Evolutionary conservation across 2,797 vertebrate genomes (phyloP), one percentile per base, ranked within the genome.

Genomic region (Toxotes lorentzi): DNA sequence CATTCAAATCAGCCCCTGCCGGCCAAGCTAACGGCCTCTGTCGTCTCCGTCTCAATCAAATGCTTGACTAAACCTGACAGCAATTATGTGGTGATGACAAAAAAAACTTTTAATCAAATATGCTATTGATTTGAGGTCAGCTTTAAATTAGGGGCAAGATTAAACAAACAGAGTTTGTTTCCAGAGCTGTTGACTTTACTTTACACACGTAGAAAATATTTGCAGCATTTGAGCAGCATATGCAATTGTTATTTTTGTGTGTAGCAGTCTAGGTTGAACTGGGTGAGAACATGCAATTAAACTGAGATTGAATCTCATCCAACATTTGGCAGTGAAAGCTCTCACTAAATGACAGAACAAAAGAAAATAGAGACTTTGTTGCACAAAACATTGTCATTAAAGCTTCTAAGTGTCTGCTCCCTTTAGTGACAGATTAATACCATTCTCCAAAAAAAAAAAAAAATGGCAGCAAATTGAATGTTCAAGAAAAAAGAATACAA

Each of bases 71-170:
- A 74, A 73, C 21, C 17, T 50, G 73, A 77, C 61, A 35, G 70
- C 68, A 73, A 78, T 84, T 79, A 74, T 61, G 57, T 73, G 43
- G 51, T 60, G 48, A 57, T 83, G 45, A 74, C 32, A 41, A 73
- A 54, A 72, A 45, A 54, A 72, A 45, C 58, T 54, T 79, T 70
- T 53, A 77, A 86, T 90, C 64, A 84, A 76, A 85, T 6, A 1
- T 66, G 41, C 12, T 65, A 87, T 86, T 87, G 86, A 91, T 85
- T 80, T 9, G 40, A 62, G 47, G 68, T 85, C 76, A 56, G 21
- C 21, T 43, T 76, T 64, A 66, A 88, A 84, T 74, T 64, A 56
- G 63, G 61, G 63, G 21, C 51, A 76, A 43, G 54, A 72, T 79
- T 79, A 66, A 81, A 83, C 63, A 67, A 72, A 72, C 45, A 48